phyloP scores from a whole-genome alignment of 30 jellyfish, hydroid and myxozoan genomes.

The Sanderia malayensis region DNA sequence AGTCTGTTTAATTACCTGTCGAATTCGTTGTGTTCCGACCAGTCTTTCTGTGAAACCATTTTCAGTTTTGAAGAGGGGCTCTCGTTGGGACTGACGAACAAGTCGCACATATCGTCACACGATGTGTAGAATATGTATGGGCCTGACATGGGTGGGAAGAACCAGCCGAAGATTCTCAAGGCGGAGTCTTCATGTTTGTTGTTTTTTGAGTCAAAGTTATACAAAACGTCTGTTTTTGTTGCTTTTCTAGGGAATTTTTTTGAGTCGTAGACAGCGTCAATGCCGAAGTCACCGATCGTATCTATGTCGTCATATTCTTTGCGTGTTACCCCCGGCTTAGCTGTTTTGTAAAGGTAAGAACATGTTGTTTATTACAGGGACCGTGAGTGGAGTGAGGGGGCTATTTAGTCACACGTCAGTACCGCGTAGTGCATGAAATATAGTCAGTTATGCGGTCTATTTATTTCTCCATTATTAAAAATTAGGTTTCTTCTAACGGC shows the following conservation, averaged over 20 bases:
- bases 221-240: constrained; percentile 65
- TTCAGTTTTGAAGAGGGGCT: constrained; percentile 76
- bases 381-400: too few species aligned
- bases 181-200: constrained; percentile 66
- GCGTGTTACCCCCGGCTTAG: constrained; percentile 84
- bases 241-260: constrained; percentile 73
- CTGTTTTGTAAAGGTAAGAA: constrained; percentile 30
- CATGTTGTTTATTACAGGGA: too few species aligned
- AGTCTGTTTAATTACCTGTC: constrained; percentile 97
- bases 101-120: constrained; percentile 90
- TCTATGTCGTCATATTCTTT: constrained; percentile 68
- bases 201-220: constrained; percentile 78
- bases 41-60: constrained; percentile 81
- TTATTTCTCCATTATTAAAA: too few species aligned
- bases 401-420: too few species aligned
- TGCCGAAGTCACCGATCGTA: constrained; percentile 54
- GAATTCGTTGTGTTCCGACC: constrained; percentile 97
- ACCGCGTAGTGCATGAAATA: too few species aligned
- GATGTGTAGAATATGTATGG: constrained; percentile 85
- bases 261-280: constrained; percentile 78
- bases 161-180: constrained; percentile 87
- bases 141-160: constrained; percentile 96
- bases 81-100: constrained; percentile 87
- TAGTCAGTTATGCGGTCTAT: too few species aligned
- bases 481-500: too few species aligned